Evolutionary conservation across 2,888 invertebrate genomes (phyloP), one percentile per base, ranked within the genome.

Genomic region (Acanthosepion pharaonis): DNA sequence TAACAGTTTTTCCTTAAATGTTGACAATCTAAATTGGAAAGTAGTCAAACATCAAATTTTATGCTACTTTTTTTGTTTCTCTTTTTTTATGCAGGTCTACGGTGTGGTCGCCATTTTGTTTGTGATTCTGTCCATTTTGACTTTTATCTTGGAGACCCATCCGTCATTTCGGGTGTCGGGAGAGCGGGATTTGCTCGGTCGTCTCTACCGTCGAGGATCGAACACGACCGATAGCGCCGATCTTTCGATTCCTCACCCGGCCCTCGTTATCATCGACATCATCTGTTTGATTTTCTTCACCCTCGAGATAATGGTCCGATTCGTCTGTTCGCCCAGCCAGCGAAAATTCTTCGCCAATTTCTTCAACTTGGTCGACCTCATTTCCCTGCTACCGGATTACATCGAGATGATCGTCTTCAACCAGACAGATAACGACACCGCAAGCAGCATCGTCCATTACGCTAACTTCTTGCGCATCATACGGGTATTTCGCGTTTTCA

Each of bases 401-500:
- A 95, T 96, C 5, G 96, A 97, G 93, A 94, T 96, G 11, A 94
- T 96, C 15, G 95, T 96, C 20, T 95, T 96, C 53, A 94, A 94
- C 15, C 92, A 95, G 0, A 94, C 95, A 53, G 95, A 96, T 1
- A 95, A 95, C 11, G 93, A 95, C 0, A 94, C 94, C 20, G 95
- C 95, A 42, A 94, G 95, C 20, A 95, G 95, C 11, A 94, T 95
- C 25, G 94, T 96, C 8, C 95, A 96, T 51, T 96, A 96, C 93
- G 96, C 97, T 42, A 95, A 96, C 1, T 94, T 96, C 20, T 95
- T 97, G 20, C 95, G 96, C 18, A 96, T 97, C 15, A 95, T 96
- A 92, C 95, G 97, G 11, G 96, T 96, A 0, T 95, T 97, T 25
- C 95, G 97, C n/a, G 96, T 97, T 59, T 96, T 97, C 95, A 95